phyloP scores from a whole-genome alignment of 2,888 invertebrate genomes.

The Eustalomyia histrio region DNA sequence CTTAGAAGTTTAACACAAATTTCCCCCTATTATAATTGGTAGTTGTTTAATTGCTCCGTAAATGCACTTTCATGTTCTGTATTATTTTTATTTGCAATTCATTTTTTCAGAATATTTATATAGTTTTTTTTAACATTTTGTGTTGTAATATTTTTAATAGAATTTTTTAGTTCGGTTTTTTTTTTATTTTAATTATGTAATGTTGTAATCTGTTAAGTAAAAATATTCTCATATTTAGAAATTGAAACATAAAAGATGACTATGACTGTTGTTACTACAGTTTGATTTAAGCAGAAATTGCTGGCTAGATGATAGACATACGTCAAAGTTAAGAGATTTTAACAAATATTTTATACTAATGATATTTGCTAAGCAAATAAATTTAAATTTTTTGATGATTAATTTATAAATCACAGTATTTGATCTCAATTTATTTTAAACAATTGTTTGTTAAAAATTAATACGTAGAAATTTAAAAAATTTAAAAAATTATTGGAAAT shows the following conservation, averaged over 20 bases:
- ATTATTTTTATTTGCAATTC: slow-evolving; percentile 45
- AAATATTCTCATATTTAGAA: slow-evolving; percentile 54
- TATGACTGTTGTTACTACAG: slow-evolving; percentile 14
- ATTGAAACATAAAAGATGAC: slow-evolving; percentile 45
- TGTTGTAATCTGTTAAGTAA: slow-evolving; percentile 39
- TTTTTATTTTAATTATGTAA: slow-evolving; percentile 40
- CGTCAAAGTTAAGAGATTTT: background rate
- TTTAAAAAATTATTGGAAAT: too few species aligned
- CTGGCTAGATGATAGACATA: too few species aligned
- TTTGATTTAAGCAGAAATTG: background rate
- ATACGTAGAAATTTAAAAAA: too few species aligned
- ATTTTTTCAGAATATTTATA: slow-evolving; percentile 6
- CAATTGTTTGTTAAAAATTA: too few species aligned
- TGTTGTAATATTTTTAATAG: slow-evolving; percentile 27
- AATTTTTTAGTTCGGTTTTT: slow-evolving; percentile 12
- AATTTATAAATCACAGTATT: background rate
- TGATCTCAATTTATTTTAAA: too few species aligned
- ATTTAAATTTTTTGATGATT: background rate
- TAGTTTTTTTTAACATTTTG: slow-evolving; percentile 22
- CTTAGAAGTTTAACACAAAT: slow-evolving; percentile 58
- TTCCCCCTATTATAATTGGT: slow-evolving; percentile 54
- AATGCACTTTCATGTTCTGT: slow-evolving; percentile 61
- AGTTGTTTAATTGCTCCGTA: slow-evolving; percentile 61
- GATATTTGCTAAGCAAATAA: background rate
- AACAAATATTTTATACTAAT: background rate